Conservation (phyloP, 2,113 vertebrate genomes). For the Forbesichthys papilliferus region DNA sequence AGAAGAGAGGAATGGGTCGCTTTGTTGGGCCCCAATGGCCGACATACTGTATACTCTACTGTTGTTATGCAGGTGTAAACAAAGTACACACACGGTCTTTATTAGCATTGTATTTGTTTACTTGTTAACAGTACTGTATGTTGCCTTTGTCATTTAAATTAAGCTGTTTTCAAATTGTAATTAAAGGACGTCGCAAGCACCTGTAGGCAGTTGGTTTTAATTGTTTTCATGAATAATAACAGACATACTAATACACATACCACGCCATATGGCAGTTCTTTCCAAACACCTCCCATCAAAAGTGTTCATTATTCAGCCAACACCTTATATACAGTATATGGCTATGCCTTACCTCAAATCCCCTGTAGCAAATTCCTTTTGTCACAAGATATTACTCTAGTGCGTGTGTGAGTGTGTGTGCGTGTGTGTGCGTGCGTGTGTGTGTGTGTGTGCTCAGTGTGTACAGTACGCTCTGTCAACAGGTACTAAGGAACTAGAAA, state of each 20-base stretch:
- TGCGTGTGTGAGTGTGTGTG: not conserved
- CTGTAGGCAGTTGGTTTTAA: too few species aligned
- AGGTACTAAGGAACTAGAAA: constrained; percentile 50
- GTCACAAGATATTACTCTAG: constrained; percentile 18
- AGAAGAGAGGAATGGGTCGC: too few species aligned
- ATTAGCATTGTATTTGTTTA: too few species aligned
- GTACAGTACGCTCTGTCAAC: constrained; percentile 42
- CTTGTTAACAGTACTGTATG: too few species aligned
- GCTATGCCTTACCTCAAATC: constrained; percentile 10
- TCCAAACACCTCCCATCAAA: too few species aligned
- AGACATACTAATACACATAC: not conserved
- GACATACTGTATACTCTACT: not conserved
- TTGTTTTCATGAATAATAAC: too few species aligned
- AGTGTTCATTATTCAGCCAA: too few species aligned
- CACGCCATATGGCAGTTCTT: too few species aligned
- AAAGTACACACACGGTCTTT: not conserved
- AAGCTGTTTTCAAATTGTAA: too few species aligned
- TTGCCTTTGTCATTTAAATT: too few species aligned
- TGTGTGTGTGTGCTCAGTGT: not conserved
- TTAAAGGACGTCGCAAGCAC: too few species aligned
- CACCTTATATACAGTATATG: not conserved
- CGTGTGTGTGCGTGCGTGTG: constrained; percentile 2
- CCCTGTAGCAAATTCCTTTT: not conserved
- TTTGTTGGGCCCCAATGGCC: not conserved
- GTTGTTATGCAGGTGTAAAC: constrained; percentile 6